A percentile compares a stretch with the other conserved stretches of the same genome.
Evolutionary conservation across 2,888 invertebrate species (phyloP).

Genomic region (Rhagium mordax): DNA sequence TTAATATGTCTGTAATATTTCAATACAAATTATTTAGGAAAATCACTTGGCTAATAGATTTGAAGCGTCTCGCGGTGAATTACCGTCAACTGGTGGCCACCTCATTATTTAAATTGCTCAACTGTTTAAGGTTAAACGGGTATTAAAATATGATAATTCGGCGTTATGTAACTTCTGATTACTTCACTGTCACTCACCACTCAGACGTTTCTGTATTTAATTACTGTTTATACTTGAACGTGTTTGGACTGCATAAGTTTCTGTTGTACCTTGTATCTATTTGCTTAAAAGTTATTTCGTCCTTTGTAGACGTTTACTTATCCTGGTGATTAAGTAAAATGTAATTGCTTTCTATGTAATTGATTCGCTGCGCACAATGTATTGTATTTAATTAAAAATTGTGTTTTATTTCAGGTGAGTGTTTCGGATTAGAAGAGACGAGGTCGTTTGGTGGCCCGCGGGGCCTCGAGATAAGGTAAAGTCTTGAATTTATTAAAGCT

Average conservation of each 20-base stretch:
- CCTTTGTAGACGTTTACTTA: neutral
- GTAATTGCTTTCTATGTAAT: constrained; percentile 30
- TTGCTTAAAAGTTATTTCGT: neutral
- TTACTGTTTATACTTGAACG: too few species aligned
- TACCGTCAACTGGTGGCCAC: too few species aligned
- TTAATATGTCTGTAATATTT: too few species aligned
- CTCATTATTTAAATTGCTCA: neutral
- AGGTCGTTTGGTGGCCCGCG: constrained; percentile 56
- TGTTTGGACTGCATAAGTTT: neutral
- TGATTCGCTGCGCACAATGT: constrained; percentile 38
- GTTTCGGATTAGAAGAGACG: constrained; percentile 49
- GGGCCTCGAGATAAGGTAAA: constrained; percentile 69
- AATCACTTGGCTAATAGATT: too few species aligned
- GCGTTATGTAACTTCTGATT: constrained; percentile 10
- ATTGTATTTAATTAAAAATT: constrained; percentile 56
- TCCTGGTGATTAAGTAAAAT: neutral
- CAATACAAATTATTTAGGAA: too few species aligned
- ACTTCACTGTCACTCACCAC: constrained; percentile 17
- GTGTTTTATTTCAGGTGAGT: constrained; percentile 66
- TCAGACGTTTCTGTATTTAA: constrained; percentile 1
- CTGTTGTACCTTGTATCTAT: neutral
- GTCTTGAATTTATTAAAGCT: constrained; percentile 69
- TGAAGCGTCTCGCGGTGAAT: too few species aligned
- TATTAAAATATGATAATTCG: constrained; percentile 22
- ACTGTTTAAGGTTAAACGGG: neutral